phyloP scores from a whole-genome alignment of 2,888 invertebrate genomes.

The Pristionchus fissidentatus region DNA sequence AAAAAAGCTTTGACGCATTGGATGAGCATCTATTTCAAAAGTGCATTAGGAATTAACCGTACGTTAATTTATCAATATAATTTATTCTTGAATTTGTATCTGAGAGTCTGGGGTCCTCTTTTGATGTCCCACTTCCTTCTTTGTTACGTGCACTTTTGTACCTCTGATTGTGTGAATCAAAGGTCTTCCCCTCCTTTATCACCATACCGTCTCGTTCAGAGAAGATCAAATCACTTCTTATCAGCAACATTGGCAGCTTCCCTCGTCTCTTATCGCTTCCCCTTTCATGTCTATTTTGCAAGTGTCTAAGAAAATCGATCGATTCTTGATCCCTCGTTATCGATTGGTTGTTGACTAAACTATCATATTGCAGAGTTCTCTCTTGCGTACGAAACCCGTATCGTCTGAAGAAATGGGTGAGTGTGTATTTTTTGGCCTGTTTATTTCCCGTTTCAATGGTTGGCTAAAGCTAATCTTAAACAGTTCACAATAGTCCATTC shows the following conservation, averaged over 20 bases:
- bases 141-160: constrained; percentile 3
- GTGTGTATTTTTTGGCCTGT: not conserved
- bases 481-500: no score
- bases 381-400: not conserved
- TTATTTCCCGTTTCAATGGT: not conserved
- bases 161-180: not conserved
- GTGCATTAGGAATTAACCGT: no score
- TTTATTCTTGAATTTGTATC: no score
- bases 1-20: no score
- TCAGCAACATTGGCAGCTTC: not conserved
- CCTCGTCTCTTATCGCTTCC: not conserved
- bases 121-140: no score
- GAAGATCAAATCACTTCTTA: constrained; percentile 25
- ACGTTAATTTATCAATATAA: no score
- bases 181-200: not conserved
- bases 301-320: constrained; percentile 30
- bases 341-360: not conserved
- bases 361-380: not conserved
- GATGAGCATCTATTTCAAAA: no score
- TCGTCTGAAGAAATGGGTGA: constrained; percentile 25
- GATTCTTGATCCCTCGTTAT: not conserved
- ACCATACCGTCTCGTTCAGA: constrained; percentile 25
- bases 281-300: not conserved
- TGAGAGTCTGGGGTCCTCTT: no score
- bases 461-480: no score